Percentiles rank a stretch among this genome's conserved stretches.
Conservation (phyloP, 1,140 invertebrate species). For the Globodera rostochiensis region DNA sequence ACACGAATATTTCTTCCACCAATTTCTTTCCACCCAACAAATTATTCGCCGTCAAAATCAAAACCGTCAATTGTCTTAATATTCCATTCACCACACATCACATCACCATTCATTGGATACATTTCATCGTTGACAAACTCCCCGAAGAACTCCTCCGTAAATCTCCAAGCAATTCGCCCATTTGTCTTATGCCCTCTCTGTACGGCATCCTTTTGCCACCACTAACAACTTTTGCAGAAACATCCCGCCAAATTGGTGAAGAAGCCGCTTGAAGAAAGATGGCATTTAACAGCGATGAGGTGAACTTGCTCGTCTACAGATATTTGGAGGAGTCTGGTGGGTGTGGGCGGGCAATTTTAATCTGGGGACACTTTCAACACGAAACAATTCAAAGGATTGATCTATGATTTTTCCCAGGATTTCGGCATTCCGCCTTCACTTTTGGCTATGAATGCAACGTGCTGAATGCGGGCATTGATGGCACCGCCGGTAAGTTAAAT, state of each 20-base stretch:
- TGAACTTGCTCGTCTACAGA: constrained; percentile 96
- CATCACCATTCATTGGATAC: not conserved
- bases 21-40: not conserved
- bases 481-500: constrained; percentile 13
- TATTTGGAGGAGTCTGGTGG: constrained; percentile 83
- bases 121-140: not conserved
- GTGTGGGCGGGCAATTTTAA: not conserved
- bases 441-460: constrained; percentile 43
- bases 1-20: not conserved
- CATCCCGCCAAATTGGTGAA: not conserved
- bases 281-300: constrained; percentile 77
- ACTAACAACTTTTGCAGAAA: not conserved
- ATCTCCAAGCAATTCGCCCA: not conserved
- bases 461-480: constrained; percentile 37
- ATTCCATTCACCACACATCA: not conserved
- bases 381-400: not conserved
- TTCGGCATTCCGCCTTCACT: constrained; percentile 39
- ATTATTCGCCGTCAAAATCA: no score
- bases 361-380: not conserved
- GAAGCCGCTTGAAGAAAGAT: constrained; percentile 14
- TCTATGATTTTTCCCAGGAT: constrained; percentile 14
- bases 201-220: not conserved
- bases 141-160: not conserved
- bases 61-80: no score
- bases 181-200: constrained; percentile 2